Conservation (phyloP, 2,888 invertebrate species). For the Sepiola atlantica region DNA sequence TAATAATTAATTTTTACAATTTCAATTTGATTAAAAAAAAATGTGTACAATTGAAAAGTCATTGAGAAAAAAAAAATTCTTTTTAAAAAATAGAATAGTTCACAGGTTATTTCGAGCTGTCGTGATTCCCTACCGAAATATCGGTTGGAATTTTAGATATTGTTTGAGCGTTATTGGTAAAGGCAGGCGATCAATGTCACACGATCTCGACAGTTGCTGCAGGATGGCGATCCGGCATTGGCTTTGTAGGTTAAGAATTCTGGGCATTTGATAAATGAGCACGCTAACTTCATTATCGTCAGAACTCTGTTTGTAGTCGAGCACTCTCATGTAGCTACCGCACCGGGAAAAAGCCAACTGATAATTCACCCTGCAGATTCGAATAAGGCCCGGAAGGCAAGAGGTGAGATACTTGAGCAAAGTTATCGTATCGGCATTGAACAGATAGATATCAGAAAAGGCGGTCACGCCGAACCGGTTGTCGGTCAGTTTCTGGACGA, state of each 20-base stretch:
- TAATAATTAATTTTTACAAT: no score
- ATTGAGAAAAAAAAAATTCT: neutral
- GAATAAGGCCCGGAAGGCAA: constrained; percentile 53
- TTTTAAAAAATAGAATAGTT: neutral
- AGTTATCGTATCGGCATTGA: constrained; percentile 52
- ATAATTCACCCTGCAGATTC: constrained; percentile 55
- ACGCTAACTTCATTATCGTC: constrained; percentile 50
- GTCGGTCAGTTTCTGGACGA: constrained; percentile 56
- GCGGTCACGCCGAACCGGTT: constrained; percentile 54
- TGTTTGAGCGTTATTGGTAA: constrained; percentile 50
- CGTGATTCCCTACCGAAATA: constrained; percentile 37
- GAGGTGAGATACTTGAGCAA: constrained; percentile 54
- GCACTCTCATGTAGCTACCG: constrained; percentile 55
- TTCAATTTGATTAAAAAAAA: neutral
- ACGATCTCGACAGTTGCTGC: constrained; percentile 48
- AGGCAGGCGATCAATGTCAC: constrained; percentile 50
- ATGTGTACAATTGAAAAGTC: neutral
- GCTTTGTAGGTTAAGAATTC: constrained; percentile 52
- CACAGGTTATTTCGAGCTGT: neutral
- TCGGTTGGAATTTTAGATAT: constrained; percentile 52
- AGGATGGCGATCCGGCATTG: constrained; percentile 56
- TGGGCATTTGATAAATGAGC: constrained; percentile 56
- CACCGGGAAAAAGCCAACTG: constrained; percentile 56
- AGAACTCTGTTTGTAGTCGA: constrained; percentile 51
- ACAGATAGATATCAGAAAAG: constrained; percentile 56